These are phyloP conservation scores for Drosophila watanabei DNA, from an alignment of 1,140 invertebrate genomes.

Conservation along the genomic window DNA sequence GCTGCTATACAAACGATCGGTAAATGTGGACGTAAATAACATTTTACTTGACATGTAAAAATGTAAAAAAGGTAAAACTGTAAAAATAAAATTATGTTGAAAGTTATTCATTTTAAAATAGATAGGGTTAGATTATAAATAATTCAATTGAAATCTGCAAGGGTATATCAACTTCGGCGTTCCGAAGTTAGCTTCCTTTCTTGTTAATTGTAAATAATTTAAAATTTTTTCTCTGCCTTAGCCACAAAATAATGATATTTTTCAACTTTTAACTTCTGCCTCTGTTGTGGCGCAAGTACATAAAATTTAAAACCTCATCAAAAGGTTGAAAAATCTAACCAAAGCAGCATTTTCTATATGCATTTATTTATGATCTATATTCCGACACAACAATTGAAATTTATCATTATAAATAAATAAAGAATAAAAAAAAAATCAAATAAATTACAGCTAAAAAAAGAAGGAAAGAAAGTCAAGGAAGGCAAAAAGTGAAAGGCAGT, in stretches of 20 bases:
- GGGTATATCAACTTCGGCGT: too few species aligned
- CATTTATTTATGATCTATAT: slow-evolving; percentile 9
- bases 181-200: too few species aligned
- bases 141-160: too few species aligned
- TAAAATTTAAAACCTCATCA: background rate
- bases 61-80: too few species aligned
- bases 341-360: slow-evolving; percentile 20
- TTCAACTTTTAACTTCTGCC: slow-evolving; percentile 19
- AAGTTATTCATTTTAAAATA: too few species aligned
- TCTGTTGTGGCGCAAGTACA: slow-evolving; percentile 26
- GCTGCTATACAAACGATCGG: too few species aligned
- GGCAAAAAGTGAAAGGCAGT: slow-evolving; percentile 47
- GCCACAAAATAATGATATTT: slow-evolving; percentile 19
- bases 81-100: too few species aligned
- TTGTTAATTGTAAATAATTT: too few species aligned
- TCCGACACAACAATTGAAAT: slow-evolving; percentile 27
- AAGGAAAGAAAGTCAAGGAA: background rate
- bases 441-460: slow-evolving; percentile 10
- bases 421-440: slow-evolving; percentile 22
- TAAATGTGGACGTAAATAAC: too few species aligned
- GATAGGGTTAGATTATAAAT: too few species aligned
- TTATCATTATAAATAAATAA: slow-evolving; percentile 36
- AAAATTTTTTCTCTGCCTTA: background rate
- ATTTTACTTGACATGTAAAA: too few species aligned
- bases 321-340: slow-evolving; percentile 3